These are phyloP conservation scores for Ploceus nigricollis DNA, from an alignment of 2,113 vertebrate genomes.

Conservation along the genomic window DNA sequence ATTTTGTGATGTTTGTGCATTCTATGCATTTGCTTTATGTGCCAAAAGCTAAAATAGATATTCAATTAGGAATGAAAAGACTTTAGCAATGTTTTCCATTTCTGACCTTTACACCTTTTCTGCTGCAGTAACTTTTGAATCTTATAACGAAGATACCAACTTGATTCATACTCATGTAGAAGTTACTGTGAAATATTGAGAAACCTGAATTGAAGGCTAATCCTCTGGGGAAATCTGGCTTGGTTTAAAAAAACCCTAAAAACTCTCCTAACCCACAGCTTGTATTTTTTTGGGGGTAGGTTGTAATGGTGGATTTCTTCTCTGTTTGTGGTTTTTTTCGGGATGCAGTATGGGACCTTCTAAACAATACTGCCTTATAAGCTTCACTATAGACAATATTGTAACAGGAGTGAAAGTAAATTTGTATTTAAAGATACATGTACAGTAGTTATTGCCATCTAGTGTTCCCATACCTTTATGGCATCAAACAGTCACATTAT, in stretches of 20 bases:
- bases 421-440: not conserved
- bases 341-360: not conserved
- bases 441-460: slow-evolving; percentile 49
- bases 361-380: not conserved
- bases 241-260: not conserved
- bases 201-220: not conserved
- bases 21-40: not conserved
- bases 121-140: not conserved
- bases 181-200: not conserved
- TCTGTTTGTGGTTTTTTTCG: rapidly evolving
- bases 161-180: not conserved
- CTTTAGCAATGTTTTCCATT: not conserved
- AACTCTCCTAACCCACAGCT: not conserved
- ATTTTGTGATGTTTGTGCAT: not conserved
- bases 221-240: not conserved
- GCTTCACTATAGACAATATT: not conserved
- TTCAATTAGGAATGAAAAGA: not conserved
- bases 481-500: not conserved
- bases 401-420: not conserved
- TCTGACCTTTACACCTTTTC: not conserved
- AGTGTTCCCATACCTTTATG: slow-evolving; percentile 35
- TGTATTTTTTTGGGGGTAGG: not conserved
- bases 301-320: not conserved
- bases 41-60: not conserved
- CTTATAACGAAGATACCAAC: not conserved